Percentiles rank a stretch among this genome's conserved stretches.
phyloP scores from a whole-genome alignment of 2,797 vertebrate species.

The Phaenicophaeus curvirostris region DNA sequence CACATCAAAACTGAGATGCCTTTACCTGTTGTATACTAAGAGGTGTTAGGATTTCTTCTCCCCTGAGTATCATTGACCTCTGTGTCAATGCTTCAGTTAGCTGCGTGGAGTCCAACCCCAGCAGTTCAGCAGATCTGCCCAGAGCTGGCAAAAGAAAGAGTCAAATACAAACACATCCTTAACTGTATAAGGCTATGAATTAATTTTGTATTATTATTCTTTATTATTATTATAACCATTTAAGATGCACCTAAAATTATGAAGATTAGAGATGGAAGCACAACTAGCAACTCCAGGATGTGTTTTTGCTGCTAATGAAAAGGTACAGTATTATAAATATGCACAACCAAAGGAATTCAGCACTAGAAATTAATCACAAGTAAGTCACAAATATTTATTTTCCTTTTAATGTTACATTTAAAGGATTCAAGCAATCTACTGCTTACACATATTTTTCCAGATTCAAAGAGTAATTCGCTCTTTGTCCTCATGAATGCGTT shows the following conservation, averaged over 20 bases:
- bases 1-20: neutral
- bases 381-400: neutral
- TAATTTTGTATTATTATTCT: neutral
- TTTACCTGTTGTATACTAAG: slow-evolving; percentile 93
- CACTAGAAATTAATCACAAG: neutral
- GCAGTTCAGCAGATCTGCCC: slow-evolving; percentile 86
- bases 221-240: neutral
- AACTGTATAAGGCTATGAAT: neutral
- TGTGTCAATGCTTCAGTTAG: slow-evolving; percentile 93
- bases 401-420: neutral
- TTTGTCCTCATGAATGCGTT: neutral
- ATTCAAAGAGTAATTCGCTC: neutral
- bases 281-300: neutral
- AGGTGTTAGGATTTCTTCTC: slow-evolving; percentile 96
- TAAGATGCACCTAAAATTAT: neutral
- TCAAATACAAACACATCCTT: neutral
- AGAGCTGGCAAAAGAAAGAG: slow-evolving; percentile 79
- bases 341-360: neutral
- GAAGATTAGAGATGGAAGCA: neutral
- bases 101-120: slow-evolving; percentile 90
- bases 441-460: neutral
- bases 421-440: neutral
- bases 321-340: neutral
- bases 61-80: slow-evolving; percentile 96
- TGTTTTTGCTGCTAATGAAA: neutral